Conservation (phyloP, 2,888 invertebrate genomes). For the Cephus nigrinus region DNA sequence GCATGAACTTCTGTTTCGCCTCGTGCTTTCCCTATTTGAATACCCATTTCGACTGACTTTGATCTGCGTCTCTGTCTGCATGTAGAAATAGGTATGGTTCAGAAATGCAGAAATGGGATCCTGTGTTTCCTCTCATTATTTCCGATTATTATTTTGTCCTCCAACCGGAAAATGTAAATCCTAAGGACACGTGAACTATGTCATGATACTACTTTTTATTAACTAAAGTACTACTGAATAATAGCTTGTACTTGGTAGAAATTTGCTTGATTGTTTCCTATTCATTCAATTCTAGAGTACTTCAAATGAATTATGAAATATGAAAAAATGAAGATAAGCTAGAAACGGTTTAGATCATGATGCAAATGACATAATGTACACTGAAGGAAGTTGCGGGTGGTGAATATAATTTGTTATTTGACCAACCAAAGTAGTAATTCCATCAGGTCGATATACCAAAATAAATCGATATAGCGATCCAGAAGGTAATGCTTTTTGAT, state of each 20-base stretch:
- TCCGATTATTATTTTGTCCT: not conserved
- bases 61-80: not conserved
- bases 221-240: not conserved
- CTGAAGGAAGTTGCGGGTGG: not conserved
- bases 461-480: not conserved
- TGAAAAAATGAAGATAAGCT: not conserved
- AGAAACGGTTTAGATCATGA: not conserved
- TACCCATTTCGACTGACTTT: slow-evolving; percentile 22
- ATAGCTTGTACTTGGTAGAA: not conserved
- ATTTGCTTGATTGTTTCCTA: not conserved
- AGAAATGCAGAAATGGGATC: not conserved
- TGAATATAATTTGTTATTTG: not conserved
- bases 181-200: not conserved
- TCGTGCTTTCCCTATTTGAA: slow-evolving; percentile 26
- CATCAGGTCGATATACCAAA: not conserved
- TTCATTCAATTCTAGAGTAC: not conserved
- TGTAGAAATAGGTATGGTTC: not conserved
- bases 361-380: not conserved
- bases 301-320: not conserved
- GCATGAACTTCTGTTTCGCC: slow-evolving; percentile 23
- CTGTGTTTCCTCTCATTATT: not conserved
- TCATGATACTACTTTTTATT: not conserved
- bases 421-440: not conserved
- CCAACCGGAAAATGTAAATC: not conserved
- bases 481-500: not conserved